A percentile compares a stretch with the other conserved stretches of the same genome.
phyloP scores from a whole-genome alignment of 2,888 invertebrate species.

The Rhopalosiphum nymphaeae region DNA sequence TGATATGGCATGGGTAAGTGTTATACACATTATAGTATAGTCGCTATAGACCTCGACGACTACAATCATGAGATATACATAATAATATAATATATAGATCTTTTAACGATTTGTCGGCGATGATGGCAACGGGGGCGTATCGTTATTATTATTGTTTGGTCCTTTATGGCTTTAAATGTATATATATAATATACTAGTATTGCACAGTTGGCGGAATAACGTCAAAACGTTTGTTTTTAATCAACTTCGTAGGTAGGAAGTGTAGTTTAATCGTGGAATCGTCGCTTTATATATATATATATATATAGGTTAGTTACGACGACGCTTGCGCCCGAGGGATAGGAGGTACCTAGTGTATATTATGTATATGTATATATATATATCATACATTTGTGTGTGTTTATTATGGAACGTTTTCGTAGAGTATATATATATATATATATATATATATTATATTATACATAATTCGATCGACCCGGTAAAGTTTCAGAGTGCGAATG shows the following conservation, averaged over 20 bases:
- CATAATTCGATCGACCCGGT: constrained; percentile 6
- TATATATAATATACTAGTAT: background rate
- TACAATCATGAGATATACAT: background rate
- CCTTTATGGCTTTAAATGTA: background rate
- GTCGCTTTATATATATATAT: background rate
- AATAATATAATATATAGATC: background rate
- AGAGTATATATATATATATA: background rate
- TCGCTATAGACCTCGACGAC: background rate
- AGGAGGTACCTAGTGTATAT: background rate
- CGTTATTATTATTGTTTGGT: background rate
- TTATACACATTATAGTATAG: background rate
- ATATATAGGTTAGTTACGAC: background rate
- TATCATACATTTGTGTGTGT: background rate
- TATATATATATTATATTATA: background rate
- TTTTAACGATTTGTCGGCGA: background rate
- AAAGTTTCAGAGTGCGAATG: constrained; percentile 1
- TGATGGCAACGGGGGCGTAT: background rate
- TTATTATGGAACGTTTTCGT: background rate
- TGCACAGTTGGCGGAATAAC: background rate
- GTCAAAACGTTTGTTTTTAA: background rate
- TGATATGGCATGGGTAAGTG: background rate
- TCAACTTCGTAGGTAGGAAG: background rate
- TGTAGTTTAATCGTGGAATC: background rate
- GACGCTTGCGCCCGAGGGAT: background rate
- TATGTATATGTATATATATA: background rate